Conservation (phyloP, 2,113 vertebrate genomes). For the Colossoma macropomum region DNA sequence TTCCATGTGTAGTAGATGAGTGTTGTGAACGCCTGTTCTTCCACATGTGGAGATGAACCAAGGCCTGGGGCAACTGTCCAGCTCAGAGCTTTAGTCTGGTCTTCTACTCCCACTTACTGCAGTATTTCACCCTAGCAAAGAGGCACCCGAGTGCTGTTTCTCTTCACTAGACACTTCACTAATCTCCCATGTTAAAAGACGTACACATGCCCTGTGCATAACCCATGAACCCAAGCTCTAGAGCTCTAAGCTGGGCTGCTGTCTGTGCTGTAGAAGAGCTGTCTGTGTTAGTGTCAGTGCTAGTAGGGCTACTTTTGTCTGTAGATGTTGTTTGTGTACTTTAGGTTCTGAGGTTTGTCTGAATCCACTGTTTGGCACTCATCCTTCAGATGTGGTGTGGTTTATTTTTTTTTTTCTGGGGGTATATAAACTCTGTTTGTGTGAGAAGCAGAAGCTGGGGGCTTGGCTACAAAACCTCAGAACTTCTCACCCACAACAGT, state of each 20-base stretch:
- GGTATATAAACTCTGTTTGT: neutral
- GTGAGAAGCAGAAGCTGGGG: neutral
- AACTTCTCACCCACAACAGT: slow-evolving; percentile 4
- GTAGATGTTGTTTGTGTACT: slow-evolving; percentile 35
- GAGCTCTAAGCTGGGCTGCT: slow-evolving; percentile 69
- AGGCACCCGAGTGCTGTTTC: slow-evolving; percentile 4
- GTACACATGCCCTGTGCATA: neutral
- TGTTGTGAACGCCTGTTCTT: slow-evolving; percentile 47
- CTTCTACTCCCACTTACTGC: neutral
- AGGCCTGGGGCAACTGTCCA: slow-evolving; percentile 63
- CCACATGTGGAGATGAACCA: slow-evolving; percentile 49
- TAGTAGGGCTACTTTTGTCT: slow-evolving; percentile 24
- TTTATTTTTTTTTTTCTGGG: slow-evolving; percentile 6
- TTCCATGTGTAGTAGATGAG: slow-evolving; percentile 39
- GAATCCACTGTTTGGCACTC: neutral
- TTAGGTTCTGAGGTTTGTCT: slow-evolving; percentile 2
- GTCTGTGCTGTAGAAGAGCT: slow-evolving; percentile 47
- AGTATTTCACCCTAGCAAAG: neutral
- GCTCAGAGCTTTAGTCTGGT: slow-evolving; percentile 63
- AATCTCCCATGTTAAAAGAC: slow-evolving; percentile 1
- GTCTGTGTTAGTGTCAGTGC: slow-evolving; percentile 30
- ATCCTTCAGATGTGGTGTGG: neutral
- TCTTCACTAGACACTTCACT: neutral
- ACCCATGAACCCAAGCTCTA: slow-evolving; percentile 16
- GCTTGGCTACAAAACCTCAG: slow-evolving; percentile 38